phyloP scores from a whole-genome alignment of 2,113 vertebrate genomes.

The Meriones unguiculatus region DNA sequence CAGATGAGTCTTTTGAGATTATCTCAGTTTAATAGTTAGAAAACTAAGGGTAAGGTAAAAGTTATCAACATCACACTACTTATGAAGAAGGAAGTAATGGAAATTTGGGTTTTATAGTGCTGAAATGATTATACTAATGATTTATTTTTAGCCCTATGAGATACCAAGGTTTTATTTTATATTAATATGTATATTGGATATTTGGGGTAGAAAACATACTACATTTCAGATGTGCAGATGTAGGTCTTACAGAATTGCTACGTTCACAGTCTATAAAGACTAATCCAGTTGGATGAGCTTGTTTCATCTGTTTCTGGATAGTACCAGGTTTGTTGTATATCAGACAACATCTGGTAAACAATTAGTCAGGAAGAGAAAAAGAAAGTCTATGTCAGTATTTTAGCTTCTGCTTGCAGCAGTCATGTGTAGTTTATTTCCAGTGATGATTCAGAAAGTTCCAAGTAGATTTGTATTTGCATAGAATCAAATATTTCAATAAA shows the following conservation, averaged over 20 bases:
- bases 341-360: background rate
- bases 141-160: background rate
- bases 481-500: background rate
- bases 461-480: background rate
- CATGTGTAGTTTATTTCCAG: background rate
- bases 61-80: background rate
- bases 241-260: background rate
- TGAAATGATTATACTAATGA: background rate
- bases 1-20: background rate
- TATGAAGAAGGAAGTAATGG: background rate
- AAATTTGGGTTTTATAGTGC: background rate
- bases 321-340: background rate
- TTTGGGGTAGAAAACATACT: background rate
- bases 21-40: background rate
- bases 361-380: background rate
- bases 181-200: background rate
- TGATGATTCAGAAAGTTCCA: background rate
- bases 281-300: background rate
- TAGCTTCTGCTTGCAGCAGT: background rate
- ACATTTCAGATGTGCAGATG: background rate
- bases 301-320: background rate
- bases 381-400: background rate
- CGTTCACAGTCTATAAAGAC: background rate
- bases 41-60: background rate
- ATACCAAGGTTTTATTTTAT: background rate